Conservation (phyloP, 2,797 vertebrate species). For the Syngnathus acus region DNA sequence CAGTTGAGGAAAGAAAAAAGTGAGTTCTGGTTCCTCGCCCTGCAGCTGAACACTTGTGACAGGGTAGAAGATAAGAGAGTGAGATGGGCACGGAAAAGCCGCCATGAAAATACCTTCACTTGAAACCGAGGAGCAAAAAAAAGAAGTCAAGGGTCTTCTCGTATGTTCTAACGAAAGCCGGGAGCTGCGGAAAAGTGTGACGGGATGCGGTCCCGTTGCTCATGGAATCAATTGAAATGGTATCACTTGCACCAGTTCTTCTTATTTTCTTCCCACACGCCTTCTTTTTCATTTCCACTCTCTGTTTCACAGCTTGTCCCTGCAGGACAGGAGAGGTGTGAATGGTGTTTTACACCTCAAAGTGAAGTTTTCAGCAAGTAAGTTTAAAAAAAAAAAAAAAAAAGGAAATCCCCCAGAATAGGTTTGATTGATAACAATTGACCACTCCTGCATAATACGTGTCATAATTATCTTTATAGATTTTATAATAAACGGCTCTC, state of each 20-base stretch:
- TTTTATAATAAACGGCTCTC: too few species aligned
- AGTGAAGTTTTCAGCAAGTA: not conserved
- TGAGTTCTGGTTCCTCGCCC: conserved; percentile 7
- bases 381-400: too few species aligned
- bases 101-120: conserved; percentile 24
- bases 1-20: conserved; percentile 5
- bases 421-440: too few species aligned
- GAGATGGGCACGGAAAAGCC: conserved; percentile 11
- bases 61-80: conserved; percentile 35
- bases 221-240: conserved; percentile 58
- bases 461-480: too few species aligned
- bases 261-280: conserved; percentile 40
- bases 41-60: conserved; percentile 37
- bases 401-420: too few species aligned
- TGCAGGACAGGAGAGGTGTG: conserved; percentile 11
- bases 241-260: conserved; percentile 30
- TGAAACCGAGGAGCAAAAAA: conserved; percentile 9
- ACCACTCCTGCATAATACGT: too few species aligned
- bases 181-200: conserved; percentile 40
- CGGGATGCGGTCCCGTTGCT: conserved; percentile 44
- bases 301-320: conserved; percentile 18
- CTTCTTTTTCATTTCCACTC: conserved; percentile 29
- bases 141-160: conserved; percentile 16
- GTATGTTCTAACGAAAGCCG: conserved; percentile 29
- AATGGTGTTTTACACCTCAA: conserved; percentile 27